phyloP scores from a whole-genome alignment of 2,797 vertebrate species.

The Gymnodraco acuticeps region DNA sequence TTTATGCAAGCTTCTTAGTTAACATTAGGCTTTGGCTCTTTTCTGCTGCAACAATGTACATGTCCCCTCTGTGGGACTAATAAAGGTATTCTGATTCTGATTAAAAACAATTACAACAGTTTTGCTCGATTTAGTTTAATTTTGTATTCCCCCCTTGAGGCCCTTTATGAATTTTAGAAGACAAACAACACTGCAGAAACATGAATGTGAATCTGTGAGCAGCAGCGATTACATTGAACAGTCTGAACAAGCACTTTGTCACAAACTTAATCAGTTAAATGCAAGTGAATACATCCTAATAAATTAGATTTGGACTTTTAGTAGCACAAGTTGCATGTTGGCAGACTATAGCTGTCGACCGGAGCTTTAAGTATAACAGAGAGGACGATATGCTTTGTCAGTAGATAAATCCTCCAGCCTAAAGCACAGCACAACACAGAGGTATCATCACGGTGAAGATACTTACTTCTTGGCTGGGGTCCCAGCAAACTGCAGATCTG shows the following conservation, averaged over 20 bases:
- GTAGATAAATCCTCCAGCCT: background rate
- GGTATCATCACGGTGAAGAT: conserved; percentile 6
- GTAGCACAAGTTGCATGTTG: background rate
- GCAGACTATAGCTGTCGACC: background rate
- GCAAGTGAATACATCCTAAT: background rate
- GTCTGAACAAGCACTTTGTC: conserved; percentile 1
- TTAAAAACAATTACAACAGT: background rate
- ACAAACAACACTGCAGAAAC: conserved; percentile 9
- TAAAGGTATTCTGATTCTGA: no score
- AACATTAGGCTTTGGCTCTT: no score
- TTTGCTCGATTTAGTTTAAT: conserved; percentile 4
- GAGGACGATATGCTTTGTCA: background rate
- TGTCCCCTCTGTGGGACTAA: no score
- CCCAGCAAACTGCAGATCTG: conserved; percentile 93
- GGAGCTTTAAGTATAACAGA: background rate
- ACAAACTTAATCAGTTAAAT: background rate
- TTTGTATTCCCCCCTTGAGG: conserved; percentile 2
- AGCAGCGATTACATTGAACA: background rate
- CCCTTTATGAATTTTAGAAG: conserved; percentile 29
- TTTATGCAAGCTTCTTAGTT: no score
- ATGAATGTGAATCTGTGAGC: background rate
- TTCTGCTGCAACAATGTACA: no score
- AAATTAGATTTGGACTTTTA: conserved; percentile 6
- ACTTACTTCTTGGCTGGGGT: conserved; percentile 91
- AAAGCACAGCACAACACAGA: conserved; percentile 9